Percentiles rank a stretch among this genome's conserved stretches.
phyloP scores from a whole-genome alignment of 2,113 vertebrate genomes.

The Silurus glanis region DNA sequence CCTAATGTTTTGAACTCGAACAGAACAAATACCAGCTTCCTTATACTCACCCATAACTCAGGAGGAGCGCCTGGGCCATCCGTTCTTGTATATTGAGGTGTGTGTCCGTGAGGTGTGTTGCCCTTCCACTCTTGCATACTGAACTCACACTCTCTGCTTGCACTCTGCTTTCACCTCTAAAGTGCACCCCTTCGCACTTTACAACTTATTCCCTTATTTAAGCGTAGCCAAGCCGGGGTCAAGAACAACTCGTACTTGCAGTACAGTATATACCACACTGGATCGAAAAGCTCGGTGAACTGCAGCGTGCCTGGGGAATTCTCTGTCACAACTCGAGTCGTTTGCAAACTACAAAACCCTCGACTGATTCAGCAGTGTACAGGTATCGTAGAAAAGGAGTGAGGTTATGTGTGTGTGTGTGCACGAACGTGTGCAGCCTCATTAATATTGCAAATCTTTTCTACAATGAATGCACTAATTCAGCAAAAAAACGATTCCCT shows the following conservation, averaged over 20 bases:
- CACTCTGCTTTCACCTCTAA: slow-evolving; percentile 7
- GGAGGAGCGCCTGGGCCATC: slow-evolving; percentile 53
- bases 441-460: slow-evolving; percentile 53
- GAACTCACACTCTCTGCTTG: slow-evolving; percentile 58
- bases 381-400: background rate
- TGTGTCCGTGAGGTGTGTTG: slow-evolving; percentile 20
- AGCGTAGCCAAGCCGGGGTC: slow-evolving; percentile 38
- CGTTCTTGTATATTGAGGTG: background rate
- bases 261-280: slow-evolving; percentile 14
- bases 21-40: background rate
- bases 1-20: background rate
- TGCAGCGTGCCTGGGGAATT: background rate
- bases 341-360: slow-evolving; percentile 9
- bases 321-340: background rate
- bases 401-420: background rate
- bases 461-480: slow-evolving; percentile 38
- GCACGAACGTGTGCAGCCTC: background rate
- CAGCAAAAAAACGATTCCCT: slow-evolving; percentile 39
- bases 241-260: slow-evolving; percentile 53
- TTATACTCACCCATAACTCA: slow-evolving; percentile 53
- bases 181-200: slow-evolving; percentile 8
- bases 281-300: background rate
- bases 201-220: slow-evolving; percentile 45
- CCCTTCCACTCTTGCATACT: slow-evolving; percentile 52
- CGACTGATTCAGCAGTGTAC: slow-evolving; percentile 9